Percentiles rank a stretch among this genome's conserved stretches.
Evolutionary conservation across 2,888 invertebrate genomes (phyloP).

Genomic region (Brachypterus glaber): DNA sequence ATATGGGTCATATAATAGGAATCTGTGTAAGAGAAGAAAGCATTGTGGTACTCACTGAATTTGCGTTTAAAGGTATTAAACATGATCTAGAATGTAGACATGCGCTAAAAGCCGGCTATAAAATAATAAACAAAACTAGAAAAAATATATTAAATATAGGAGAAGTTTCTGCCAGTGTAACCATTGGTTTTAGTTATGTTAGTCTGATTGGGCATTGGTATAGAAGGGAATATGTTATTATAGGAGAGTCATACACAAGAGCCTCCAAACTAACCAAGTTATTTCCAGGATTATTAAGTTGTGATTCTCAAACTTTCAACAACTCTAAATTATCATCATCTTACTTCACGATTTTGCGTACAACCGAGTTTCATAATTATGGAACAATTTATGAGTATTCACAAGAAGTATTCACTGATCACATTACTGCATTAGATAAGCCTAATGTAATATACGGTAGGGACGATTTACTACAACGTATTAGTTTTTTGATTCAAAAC

Average conservation of each 20-base stretch:
- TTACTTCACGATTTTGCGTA: background rate
- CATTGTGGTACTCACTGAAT: background rate
- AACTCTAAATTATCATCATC: slow-evolving; percentile 1
- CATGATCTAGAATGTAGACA: slow-evolving; percentile 1
- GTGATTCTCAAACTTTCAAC: slow-evolving; percentile 1
- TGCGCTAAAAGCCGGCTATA: background rate
- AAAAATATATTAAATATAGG: background rate
- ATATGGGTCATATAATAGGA: background rate
- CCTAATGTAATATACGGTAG: background rate
- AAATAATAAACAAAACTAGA: background rate
- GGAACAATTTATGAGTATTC: background rate
- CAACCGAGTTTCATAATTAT: background rate
- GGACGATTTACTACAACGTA: background rate
- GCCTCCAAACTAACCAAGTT: background rate
- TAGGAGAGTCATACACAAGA: background rate
- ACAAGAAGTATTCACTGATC: background rate
- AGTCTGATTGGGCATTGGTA: background rate
- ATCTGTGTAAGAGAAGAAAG: background rate
- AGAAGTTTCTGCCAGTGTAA: background rate
- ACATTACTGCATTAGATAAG: no score
- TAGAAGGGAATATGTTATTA: background rate
- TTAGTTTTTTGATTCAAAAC: background rate
- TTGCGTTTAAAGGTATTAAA: background rate
- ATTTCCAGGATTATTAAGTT: background rate
- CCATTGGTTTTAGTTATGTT: background rate